These are phyloP conservation scores for Xiphorhynchus elegans DNA, from an alignment of 2,113 vertebrate genomes.

Conservation along the genomic window DNA sequence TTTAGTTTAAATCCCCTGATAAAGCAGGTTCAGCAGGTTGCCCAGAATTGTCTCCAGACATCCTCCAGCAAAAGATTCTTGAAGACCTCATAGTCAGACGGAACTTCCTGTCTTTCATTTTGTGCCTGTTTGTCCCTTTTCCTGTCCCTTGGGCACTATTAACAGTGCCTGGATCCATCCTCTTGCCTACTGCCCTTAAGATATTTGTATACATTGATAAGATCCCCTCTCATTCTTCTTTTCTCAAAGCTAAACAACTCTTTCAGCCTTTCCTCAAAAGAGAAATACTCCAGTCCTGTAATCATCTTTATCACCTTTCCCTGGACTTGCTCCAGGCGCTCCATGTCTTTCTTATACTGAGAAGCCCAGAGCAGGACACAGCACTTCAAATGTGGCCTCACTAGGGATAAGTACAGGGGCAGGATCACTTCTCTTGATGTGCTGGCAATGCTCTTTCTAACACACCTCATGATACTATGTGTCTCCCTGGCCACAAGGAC, in stretches of 20 bases:
- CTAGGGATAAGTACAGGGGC: rapidly evolving
- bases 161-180: not conserved
- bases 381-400: not conserved
- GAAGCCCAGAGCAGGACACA: not conserved
- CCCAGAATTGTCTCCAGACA: too few relatives aligned
- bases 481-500: not conserved
- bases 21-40: not conserved
- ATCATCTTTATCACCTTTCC: not conserved
- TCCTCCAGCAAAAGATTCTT: not conserved
- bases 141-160: not conserved
- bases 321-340: not conserved
- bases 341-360: not conserved
- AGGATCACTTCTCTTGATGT: rapidly evolving
- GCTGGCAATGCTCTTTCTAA: not conserved
- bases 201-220: not conserved
- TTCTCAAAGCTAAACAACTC: not conserved
- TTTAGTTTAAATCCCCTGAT: not conserved
- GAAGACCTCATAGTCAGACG: not conserved
- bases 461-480: not conserved
- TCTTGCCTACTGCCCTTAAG: not conserved
- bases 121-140: not conserved
- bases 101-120: not conserved
- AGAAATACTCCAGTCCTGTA: not conserved
- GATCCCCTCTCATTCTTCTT: not conserved
- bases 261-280: not conserved